Base-by-base conservation (phyloP, 2,113 vertebrate genomes). In the Chaenogobius annularis region DNA sequence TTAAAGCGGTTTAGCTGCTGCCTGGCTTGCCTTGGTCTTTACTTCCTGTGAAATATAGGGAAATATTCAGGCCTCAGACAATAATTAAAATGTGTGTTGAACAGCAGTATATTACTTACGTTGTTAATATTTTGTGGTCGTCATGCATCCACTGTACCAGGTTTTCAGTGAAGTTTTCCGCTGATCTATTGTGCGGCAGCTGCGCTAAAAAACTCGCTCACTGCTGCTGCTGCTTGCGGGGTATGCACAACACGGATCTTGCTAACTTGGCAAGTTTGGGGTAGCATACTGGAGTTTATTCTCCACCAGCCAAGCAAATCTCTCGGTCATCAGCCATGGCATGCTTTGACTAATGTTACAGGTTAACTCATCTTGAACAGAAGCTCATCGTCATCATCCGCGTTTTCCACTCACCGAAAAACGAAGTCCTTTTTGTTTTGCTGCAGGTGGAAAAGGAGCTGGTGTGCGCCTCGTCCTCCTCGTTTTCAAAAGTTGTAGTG, bases 171-270 rank as follows among this genome's bases (percentile, higher is more conserved):
- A 56, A 56, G 54, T 56, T 56, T 17, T 56, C 54, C 20, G 20
- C 54, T 56, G 54, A 56, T 56, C 54, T 56, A 56, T 56, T 17
- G 10, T 56, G 54, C 54, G 19, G 15, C 54, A 56, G 54, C 54
- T 59, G 56, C 56, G 56, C 56, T 59, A n/a, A 26, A 59, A 59
- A 26, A 59, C 56, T 23, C 56, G 56, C 56, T 59, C 56, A 59
- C 56, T 59, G 56, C 56, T 59, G 56, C 56, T 59, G 22, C 56
- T 59, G 56, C 56, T 59, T 59, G 22, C 56, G 56, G 22, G 56
- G n/a, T n/a, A 59, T 59, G 56, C 56, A 59, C 20, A 59, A 26
- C 56, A 59, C 56, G 11, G 56, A 59, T 59, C 22, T 59, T 26
- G 56, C 20, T 26, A 59, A 59, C 22, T 59, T 59, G 56, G 56